Percentiles rank a stretch among this genome's conserved stretches.
These are phyloP conservation scores for Dynastes maya DNA, from an alignment of 2,888 invertebrate species.

Conservation along the genomic window DNA sequence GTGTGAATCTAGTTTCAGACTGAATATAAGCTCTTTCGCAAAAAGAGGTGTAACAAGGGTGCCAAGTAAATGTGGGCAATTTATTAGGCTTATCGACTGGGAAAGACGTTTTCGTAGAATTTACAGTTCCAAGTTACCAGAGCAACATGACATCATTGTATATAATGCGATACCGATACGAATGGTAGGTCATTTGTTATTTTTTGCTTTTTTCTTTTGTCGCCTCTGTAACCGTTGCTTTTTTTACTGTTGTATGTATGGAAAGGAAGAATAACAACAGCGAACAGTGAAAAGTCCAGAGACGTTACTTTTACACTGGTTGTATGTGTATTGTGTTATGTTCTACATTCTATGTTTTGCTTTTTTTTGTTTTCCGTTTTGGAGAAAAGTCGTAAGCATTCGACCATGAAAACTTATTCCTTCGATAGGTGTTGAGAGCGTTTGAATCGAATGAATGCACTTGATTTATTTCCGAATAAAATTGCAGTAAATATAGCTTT, in stretches of 20 bases:
- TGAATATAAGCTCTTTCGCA: constrained; percentile 10
- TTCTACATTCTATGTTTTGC: constrained; percentile 15
- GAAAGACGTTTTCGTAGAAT: constrained; percentile 27
- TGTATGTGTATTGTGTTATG: constrained; percentile 23
- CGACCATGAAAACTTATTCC: constrained; percentile 42
- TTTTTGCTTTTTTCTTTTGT: constrained; percentile 42
- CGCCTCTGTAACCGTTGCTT: constrained; percentile 23
- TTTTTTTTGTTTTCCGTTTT: constrained; percentile 7
- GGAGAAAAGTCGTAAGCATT: constrained; percentile 31
- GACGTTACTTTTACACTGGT: constrained; percentile 18
- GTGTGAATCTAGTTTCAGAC: background rate
- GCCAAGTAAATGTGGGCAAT: constrained; percentile 48
- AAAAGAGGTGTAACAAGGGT: constrained; percentile 37
- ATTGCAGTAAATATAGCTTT: constrained; percentile 47
- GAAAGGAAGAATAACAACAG: constrained; percentile 27
- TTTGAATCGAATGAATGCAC: constrained; percentile 43
- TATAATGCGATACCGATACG: constrained; percentile 40
- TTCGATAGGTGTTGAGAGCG: constrained; percentile 37
- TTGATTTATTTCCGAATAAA: constrained; percentile 45
- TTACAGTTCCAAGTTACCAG: constrained; percentile 8
- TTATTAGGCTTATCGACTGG: constrained; percentile 49
- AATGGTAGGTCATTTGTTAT: constrained; percentile 39
- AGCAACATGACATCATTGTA: constrained; percentile 28
- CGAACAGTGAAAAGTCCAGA: constrained; percentile 24
- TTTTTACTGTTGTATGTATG: constrained; percentile 10